Percentiles rank a stretch among this genome's conserved stretches.
phyloP scores from a whole-genome alignment of 1,140 invertebrate genomes.

The Pseudachorutes palmiensis region DNA sequence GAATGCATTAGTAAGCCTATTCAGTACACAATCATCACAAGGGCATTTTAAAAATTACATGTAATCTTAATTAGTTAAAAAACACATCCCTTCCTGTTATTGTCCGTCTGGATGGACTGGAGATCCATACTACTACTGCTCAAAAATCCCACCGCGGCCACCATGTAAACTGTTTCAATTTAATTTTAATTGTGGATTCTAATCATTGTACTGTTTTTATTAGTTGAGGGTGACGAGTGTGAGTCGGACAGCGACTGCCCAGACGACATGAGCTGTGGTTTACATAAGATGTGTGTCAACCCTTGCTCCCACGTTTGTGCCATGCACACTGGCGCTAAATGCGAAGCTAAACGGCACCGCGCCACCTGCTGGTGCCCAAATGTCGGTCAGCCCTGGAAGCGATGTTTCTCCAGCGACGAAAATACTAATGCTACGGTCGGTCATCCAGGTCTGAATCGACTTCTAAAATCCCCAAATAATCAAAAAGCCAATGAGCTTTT shows the following conservation, averaged over 20 bases:
- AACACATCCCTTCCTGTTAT: constrained; percentile 35
- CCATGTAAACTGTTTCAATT: constrained; percentile 33
- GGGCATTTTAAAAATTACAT: neutral
- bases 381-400: constrained; percentile 37
- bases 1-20: constrained; percentile 34
- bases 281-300: constrained; percentile 35
- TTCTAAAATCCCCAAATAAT: neutral
- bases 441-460: constrained; percentile 28
- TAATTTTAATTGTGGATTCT: no score
- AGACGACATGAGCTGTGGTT: constrained; percentile 37
- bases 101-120: constrained; percentile 34
- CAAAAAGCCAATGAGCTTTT: neutral
- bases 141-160: constrained; percentile 32
- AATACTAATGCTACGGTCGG: constrained; percentile 30
- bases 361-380: constrained; percentile 39
- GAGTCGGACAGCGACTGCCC: constrained; percentile 36
- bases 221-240: constrained; percentile 38
- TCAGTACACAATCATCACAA: constrained; percentile 7
- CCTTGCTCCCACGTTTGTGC: constrained; percentile 38
- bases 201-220: neutral
- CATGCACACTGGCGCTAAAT: constrained; percentile 37
- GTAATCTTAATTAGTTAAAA: constrained; percentile 27
- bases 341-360: constrained; percentile 36
- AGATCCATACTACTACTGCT: constrained; percentile 37
- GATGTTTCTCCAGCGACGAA: constrained; percentile 34